Conservation (phyloP, 1,140 invertebrate genomes). For the Cydia splendana region DNA sequence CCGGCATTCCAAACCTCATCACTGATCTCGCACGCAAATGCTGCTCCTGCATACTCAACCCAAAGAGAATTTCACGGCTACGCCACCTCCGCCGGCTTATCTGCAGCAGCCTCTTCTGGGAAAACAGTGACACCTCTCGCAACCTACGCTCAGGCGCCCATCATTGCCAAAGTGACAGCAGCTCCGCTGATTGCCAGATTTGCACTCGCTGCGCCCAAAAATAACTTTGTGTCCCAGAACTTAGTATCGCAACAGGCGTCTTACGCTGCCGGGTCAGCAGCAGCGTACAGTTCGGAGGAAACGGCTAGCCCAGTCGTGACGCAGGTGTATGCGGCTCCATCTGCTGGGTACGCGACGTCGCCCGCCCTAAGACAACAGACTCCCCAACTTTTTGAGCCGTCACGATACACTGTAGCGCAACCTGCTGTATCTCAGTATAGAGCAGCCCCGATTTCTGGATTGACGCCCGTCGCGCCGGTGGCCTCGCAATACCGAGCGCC, state of each 20-base stretch:
- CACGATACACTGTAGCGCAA: constrained; percentile 36
- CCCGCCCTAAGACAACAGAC: constrained; percentile 53
- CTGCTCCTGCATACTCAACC: constrained; percentile 45
- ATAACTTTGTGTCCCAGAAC: constrained; percentile 59
- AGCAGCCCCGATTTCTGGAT: constrained; percentile 7
- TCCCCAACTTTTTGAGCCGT: constrained; percentile 42
- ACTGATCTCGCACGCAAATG: constrained; percentile 43
- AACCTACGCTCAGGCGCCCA: constrained; percentile 74
- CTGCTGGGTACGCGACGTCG: constrained; percentile 57
- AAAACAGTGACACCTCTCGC: constrained; percentile 60
- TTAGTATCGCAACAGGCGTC: constrained; percentile 51
- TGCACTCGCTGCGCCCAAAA: constrained; percentile 54
- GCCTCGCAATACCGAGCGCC: constrained; percentile 34
- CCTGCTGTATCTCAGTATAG: constrained; percentile 41
- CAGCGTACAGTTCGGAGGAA: constrained; percentile 55
- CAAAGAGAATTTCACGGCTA: constrained; percentile 70
- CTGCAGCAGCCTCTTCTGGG: constrained; percentile 48
- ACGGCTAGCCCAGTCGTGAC: constrained; percentile 65
- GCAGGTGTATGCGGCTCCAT: constrained; percentile 67
- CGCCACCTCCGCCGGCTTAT: constrained; percentile 72
- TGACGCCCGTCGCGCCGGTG: constrained; percentile 32
- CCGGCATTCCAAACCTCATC: constrained; percentile 57
- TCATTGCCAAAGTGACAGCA: constrained; percentile 75
- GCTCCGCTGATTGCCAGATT: constrained; percentile 74
- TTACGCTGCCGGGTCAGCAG: constrained; percentile 50